Conservation (phyloP, 37 sponge, comb jelly and placozoan genomes). For the Spongilla lacustris region DNA sequence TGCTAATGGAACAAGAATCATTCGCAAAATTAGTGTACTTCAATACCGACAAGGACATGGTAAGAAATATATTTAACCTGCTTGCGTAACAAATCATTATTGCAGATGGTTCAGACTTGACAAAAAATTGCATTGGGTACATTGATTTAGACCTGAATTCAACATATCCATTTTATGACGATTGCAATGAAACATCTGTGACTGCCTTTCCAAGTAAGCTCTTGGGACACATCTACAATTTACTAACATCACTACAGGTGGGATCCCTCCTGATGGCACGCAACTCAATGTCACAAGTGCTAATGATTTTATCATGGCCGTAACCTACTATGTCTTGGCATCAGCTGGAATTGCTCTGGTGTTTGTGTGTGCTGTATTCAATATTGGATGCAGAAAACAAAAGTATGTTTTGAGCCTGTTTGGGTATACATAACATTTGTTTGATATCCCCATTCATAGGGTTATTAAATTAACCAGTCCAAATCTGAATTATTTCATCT, state of each 20-base stretch:
- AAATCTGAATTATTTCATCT: constrained; percentile 61
- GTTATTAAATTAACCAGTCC: constrained; percentile 57
- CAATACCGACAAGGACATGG: background rate
- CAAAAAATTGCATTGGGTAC: background rate
- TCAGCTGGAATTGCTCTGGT: background rate
- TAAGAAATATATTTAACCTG: background rate
- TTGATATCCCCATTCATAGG: background rate
- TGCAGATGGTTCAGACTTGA: background rate
- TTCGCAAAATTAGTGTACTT: background rate
- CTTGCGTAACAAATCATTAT: background rate
- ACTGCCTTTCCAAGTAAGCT: background rate
- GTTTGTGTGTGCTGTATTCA: background rate
- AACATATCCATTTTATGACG: background rate
- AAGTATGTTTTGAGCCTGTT: background rate
- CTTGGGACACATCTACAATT: background rate
- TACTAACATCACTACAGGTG: background rate
- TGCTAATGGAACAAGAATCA: background rate
- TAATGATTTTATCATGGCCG: background rate
- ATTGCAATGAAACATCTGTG: background rate
- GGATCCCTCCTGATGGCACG: background rate
- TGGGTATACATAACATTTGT: no score
- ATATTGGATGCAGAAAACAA: background rate
- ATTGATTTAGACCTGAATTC: background rate
- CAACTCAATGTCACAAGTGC: background rate
- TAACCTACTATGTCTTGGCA: background rate